A percentile compares a stretch with the other conserved stretches of the same genome.
Evolutionary conservation across 2,113 vertebrate genomes (phyloP).

Genomic region (Hemiscyllium ocellatum): DNA sequence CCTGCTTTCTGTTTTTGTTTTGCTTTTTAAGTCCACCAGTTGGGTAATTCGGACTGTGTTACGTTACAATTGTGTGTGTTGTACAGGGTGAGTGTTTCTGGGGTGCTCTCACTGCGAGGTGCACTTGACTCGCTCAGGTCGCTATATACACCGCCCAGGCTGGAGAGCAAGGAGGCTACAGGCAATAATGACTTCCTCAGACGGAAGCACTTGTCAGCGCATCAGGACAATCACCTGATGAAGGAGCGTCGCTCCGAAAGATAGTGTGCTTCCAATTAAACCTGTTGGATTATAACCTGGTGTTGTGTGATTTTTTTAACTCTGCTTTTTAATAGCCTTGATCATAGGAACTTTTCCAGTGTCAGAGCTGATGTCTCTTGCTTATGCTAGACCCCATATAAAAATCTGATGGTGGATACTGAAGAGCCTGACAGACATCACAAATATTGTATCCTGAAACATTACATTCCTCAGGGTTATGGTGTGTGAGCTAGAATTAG

Average conservation of each 20-base stretch:
- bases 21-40: neutral
- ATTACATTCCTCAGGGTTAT: no score
- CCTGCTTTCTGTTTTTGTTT: neutral
- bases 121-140: neutral
- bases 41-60: neutral
- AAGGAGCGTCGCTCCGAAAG: no score
- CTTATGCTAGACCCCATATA: no score
- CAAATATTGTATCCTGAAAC: no score
- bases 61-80: neutral
- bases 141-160: no score
- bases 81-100: neutral
- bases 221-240: no score
- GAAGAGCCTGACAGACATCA: no score
- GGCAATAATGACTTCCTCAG: constrained; percentile 4
- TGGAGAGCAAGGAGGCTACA: neutral
- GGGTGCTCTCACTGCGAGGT: neutral
- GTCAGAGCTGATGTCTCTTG: neutral
- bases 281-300: no score
- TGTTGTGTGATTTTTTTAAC: no score
- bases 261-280: no score
- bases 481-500: no score
- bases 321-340: neutral
- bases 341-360: neutral
- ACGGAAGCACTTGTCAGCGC: neutral
- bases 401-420: no score